Evolutionary conservation across 2,888 invertebrate species (phyloP).

Genomic region (Melinopterus prodromus): DNA sequence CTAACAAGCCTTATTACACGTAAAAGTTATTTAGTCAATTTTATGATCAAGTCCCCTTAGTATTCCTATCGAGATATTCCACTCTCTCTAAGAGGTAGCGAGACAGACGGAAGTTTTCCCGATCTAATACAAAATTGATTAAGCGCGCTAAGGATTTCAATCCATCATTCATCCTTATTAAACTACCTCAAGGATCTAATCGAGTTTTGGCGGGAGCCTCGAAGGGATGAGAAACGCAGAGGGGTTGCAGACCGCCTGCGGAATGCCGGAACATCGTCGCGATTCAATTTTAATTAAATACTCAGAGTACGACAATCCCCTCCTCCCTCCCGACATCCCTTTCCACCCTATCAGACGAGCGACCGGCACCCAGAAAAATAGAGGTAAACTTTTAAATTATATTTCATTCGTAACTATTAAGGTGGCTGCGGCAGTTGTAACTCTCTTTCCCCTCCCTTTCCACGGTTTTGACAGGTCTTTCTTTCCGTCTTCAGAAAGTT

Average conservation of each 20-base stretch:
- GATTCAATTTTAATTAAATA: constrained; percentile 4
- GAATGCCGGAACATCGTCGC: constrained; percentile 4
- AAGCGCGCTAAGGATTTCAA: not conserved
- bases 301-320: not conserved
- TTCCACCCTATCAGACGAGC: not conserved
- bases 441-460: not conserved
- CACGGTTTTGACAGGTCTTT: not conserved
- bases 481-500: not conserved
- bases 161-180: constrained; percentile 4
- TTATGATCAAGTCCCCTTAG: not conserved
- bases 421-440: not conserved
- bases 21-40: not conserved
- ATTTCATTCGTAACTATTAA: not conserved
- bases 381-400: not conserved
- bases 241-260: constrained; percentile 4
- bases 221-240: not conserved
- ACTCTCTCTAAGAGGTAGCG: not conserved
- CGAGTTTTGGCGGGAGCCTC: not conserved
- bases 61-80: not conserved
- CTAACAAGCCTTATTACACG: not conserved
- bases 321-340: not conserved
- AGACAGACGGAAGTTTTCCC: constrained; percentile 4
- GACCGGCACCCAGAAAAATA: not conserved
- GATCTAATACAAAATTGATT: constrained; percentile 4
- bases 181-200: constrained; percentile 4